A percentile compares a stretch with the other conserved stretches of the same genome.
phyloP scores from a whole-genome alignment of 2,888 invertebrate species.

The Catotricha subobsoleta region DNA sequence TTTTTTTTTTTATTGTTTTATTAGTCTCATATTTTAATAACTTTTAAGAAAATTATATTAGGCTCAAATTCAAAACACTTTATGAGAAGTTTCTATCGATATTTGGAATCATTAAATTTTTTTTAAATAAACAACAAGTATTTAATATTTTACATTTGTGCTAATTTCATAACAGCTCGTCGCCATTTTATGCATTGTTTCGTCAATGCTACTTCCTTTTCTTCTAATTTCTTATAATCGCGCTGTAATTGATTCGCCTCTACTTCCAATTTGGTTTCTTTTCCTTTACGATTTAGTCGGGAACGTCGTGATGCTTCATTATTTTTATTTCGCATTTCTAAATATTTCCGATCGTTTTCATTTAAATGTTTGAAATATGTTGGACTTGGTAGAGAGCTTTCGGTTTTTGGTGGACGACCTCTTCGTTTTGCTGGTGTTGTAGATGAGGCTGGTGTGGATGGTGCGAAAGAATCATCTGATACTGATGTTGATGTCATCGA shows the following conservation, averaged over 20 bases:
- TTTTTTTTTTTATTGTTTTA: too few species aligned
- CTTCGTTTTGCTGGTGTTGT: background rate
- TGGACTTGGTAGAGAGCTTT: slow-evolving; percentile 1
- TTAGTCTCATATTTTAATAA: too few species aligned
- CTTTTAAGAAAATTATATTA: too few species aligned
- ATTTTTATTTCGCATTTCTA: slow-evolving; percentile 55
- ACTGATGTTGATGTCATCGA: background rate
- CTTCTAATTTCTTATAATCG: background rate
- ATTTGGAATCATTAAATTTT: too few species aligned
- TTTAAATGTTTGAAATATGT: slow-evolving; percentile 16
- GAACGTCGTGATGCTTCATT: slow-evolving; percentile 62
- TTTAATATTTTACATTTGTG: background rate
- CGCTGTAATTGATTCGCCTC: background rate
- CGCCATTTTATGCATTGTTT: background rate
- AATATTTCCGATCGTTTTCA: slow-evolving; percentile 37
- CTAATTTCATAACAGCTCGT: background rate
- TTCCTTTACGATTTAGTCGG: slow-evolving; percentile 47
- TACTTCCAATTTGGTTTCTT: slow-evolving; percentile 22
- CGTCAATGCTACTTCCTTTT: background rate
- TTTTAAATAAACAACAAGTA: too few species aligned
- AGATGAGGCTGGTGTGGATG: background rate
- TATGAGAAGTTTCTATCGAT: too few species aligned
- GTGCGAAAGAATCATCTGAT: background rate
- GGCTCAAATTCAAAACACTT: too few species aligned
- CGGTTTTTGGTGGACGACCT: slow-evolving; percentile 9